Evolutionary conservation across 2,797 vertebrate species (phyloP).

Genomic region (Urosaurus nigricauda): DNA sequence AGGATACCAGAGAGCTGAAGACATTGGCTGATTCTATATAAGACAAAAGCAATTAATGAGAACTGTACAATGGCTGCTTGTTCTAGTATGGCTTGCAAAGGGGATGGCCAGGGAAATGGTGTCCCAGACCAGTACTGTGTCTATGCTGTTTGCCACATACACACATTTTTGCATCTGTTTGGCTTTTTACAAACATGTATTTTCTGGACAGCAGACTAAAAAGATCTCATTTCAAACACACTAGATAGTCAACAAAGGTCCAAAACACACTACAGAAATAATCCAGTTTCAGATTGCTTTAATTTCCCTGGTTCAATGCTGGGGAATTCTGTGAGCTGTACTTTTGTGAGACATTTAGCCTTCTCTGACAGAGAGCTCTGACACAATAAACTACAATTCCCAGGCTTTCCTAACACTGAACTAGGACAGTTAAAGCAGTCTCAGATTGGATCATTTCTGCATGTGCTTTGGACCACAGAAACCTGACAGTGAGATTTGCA

Average conservation of each 20-base stretch:
- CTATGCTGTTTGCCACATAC: background rate
- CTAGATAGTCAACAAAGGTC: background rate
- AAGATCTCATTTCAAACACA: conserved; percentile 12
- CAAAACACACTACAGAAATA: too few relatives aligned
- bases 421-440: too few relatives aligned
- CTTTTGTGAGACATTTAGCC: too few relatives aligned
- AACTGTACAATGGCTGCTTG: background rate
- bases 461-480: conserved; percentile 6
- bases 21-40: background rate
- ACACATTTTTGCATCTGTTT: background rate
- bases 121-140: conserved; percentile 29
- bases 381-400: too few relatives aligned
- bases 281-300: too few relatives aligned
- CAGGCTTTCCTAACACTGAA: too few relatives aligned
- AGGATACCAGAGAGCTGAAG: conserved; percentile 27
- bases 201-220: conserved; percentile 41
- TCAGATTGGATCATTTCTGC: too few relatives aligned
- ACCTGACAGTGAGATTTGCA: conserved; percentile 41
- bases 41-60: background rate
- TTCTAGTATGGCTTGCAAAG: background rate
- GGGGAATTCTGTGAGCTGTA: too few relatives aligned
- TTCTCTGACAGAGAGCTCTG: too few relatives aligned
- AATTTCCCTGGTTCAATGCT: too few relatives aligned
- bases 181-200: conserved; percentile 16
- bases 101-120: background rate